Conservation (phyloP, 1,140 invertebrate genomes). For the Lanistes nyassanus region DNA sequence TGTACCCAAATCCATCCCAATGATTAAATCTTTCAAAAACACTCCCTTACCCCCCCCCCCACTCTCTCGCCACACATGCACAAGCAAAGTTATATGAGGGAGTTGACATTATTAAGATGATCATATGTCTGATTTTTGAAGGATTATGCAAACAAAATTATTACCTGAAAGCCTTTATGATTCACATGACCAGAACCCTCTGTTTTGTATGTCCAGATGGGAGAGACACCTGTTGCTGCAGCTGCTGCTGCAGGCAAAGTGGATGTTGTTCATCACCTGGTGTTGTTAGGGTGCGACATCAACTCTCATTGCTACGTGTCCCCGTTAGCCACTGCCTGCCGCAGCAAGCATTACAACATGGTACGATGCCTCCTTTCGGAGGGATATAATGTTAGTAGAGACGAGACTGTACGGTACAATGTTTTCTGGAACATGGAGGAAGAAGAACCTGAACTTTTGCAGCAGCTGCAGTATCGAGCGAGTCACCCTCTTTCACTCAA, state of each 20-base stretch:
- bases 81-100: too few species aligned
- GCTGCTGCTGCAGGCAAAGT: slow-evolving; percentile 33
- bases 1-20: too few species aligned
- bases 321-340: slow-evolving; percentile 31
- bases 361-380: slow-evolving; percentile 37
- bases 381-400: slow-evolving; percentile 35
- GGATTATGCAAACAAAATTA: too few species aligned
- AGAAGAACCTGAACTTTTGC: slow-evolving; percentile 6
- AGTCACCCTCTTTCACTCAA: background rate
- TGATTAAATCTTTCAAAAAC: too few species aligned
- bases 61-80: too few species aligned
- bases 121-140: too few species aligned
- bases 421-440: slow-evolving; percentile 19
- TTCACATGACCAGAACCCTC: too few species aligned
- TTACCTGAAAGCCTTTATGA: too few species aligned
- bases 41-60: too few species aligned
- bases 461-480: background rate
- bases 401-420: slow-evolving; percentile 16
- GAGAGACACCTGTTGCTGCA: slow-evolving; percentile 37
- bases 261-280: slow-evolving; percentile 23
- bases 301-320: slow-evolving; percentile 33
- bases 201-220: slow-evolving; percentile 7
- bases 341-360: slow-evolving; percentile 26
- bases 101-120: too few species aligned
- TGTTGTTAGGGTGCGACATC: slow-evolving; percentile 33